Base-by-base conservation (phyloP, 2,888 invertebrate genomes). In the Dolomedes plantarius region DNA sequence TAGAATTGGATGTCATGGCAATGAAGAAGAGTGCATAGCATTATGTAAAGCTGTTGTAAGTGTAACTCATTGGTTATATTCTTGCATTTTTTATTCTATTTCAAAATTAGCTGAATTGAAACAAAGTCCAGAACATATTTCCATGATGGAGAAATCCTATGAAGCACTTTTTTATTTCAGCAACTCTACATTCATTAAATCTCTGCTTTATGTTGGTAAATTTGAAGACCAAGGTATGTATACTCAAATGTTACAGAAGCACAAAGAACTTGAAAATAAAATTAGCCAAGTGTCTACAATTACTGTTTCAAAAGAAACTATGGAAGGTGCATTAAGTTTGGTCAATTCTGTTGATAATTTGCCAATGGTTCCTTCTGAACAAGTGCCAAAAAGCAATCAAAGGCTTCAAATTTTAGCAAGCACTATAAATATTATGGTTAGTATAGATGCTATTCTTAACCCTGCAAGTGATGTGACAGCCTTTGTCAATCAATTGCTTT, bases 21-120 rank as follows among this genome's bases (percentile, higher is more conserved):
- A 97, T 92, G 94, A 96, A 79, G 98, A 98, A 90, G 97, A 97
- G 91, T 95, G 95, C 89, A 93, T 96, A 19, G 91, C 96, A n/a
- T 88, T 92, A 39, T 95, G 97, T 0, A 94, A 97, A 19, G 95
- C 96, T 0, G 93, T 96, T 62, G 94, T 91, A 0, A 90, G 90
- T 87, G 91, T 92, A 90, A 88, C 91, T 13, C 89, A 91, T 36
- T 89, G 90, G 89, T 76, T 90, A 23, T 88, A 89, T 80, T 87
- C 89, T 41, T 90, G 90, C 71, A 89, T 91, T 73, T 89, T 90
- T 36, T 90, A 90, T 83, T 90, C 90, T 16, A 89, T 91, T 19
- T 90, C 91, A 86, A 90, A 89, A 79, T 86, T 91, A 36, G 89
- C 89, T 65, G 91, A 91, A 39, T 85, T 88, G 23, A 90, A 90